Base-by-base conservation (phyloP, 1,140 invertebrate species). In the Tribolium madens region DNA sequence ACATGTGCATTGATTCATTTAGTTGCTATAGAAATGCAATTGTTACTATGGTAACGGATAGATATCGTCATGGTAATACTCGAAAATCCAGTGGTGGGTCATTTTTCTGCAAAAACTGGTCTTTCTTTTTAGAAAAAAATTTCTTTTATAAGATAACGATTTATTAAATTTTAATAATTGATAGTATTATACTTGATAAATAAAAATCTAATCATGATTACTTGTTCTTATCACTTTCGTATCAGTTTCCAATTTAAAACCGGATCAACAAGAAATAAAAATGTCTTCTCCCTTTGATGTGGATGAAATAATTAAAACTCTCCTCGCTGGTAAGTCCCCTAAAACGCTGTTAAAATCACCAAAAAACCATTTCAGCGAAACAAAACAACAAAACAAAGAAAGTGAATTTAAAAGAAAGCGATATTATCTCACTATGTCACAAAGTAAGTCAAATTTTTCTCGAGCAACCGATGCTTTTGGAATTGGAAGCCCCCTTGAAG, bases 371-470 rank as follows among this genome's bases (percentile, higher is more conserved):
- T 81, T 48, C 68, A 81, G 81, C 78, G 3, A 31, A 47, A 36
- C 52, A 79, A 26, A 33, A 46, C 13, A 82, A 81, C 13, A 82
- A 82, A 72, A 78, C 64, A 18, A 95, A 95, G 85, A 93, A 92
- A 86, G 96, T 98, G 80, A 95, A 97, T 87, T 91, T 98, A 88
- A 95, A 95, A 80, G 96, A 98, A 89, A 92, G 91, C 77, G 96
- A 98, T 88, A 96, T 98, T 80, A 91, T 95, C 76, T 95, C 95
- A 5, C 89, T 98, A 69, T 98, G 97, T 86, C 89, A 96, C 74
- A 97, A 97, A 86, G 97, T 93, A 17, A 89, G 97, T 83, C 97
- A 99, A 91, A 98, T 99, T 85, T 99, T 99, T 88, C 90, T 99
- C 78, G 95, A 95, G 84, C 98, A 99, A 87, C 98, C 98, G 2